Conservation (phyloP, 2,888 invertebrate genomes). For the Drosophila cracens region DNA sequence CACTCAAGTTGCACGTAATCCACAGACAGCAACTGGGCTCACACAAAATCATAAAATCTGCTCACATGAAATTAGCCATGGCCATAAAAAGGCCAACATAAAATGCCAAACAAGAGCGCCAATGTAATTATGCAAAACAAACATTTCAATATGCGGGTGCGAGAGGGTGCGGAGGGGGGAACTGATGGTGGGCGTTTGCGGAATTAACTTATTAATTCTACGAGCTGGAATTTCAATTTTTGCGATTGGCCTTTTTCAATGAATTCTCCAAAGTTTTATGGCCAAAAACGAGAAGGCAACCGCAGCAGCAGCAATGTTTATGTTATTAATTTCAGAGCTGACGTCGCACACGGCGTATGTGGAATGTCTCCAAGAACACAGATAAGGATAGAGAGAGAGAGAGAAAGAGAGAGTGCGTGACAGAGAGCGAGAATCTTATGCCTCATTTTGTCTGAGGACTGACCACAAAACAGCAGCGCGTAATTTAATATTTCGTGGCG, state of each 20-base stretch:
- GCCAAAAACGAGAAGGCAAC: conserved; percentile 7
- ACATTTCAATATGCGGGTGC: conserved; percentile 54
- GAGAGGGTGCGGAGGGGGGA: not conserved
- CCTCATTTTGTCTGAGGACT: conserved; percentile 21
- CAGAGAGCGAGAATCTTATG: not conserved
- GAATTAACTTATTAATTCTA: conserved; percentile 77
- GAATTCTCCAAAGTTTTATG: conserved; percentile 59
- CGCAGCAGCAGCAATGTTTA: conserved; percentile 56
- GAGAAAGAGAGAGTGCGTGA: not conserved
- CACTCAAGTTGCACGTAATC: conserved; percentile 25
- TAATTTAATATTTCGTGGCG: conserved; percentile 85
- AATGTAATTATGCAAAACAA: conserved; percentile 71
- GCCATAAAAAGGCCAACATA: conserved; percentile 67
- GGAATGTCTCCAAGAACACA: conserved; percentile 50
- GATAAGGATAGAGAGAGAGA: conserved; percentile 6
- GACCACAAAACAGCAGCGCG: conserved; percentile 71
- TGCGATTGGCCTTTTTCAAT: conserved; percentile 48
- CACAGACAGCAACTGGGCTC: conserved; percentile 21
- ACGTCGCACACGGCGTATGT: conserved; percentile 68
- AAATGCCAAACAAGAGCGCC: conserved; percentile 62
- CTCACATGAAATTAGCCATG: conserved; percentile 66
- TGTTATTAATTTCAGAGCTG: conserved; percentile 65
- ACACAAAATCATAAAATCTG: conserved; percentile 53
- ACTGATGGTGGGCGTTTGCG: conserved; percentile 27
- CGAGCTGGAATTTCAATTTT: conserved; percentile 63